Conservation (phyloP, 2,113 vertebrate species). For the Grammomys dolichurus region DNA sequence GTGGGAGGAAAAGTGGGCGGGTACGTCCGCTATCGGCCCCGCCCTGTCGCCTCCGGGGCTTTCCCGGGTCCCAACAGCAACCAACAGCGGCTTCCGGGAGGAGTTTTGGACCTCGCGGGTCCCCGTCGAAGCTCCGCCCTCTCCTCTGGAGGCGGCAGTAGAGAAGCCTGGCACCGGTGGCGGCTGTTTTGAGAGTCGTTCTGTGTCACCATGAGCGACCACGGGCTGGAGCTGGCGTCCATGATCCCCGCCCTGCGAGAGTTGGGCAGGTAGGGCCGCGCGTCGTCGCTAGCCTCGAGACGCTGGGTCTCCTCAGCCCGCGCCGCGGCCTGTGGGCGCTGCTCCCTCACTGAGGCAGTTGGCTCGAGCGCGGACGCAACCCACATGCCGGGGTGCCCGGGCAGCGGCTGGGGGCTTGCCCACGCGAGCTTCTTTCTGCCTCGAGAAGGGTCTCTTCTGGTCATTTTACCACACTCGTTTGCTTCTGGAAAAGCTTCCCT, state of each 20-base stretch:
- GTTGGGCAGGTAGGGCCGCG: conserved; percentile 90
- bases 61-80: neutral
- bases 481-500: neutral
- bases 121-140: conserved; percentile 48
- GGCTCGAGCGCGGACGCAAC: neutral
- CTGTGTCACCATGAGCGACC: conserved; percentile 86
- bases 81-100: neutral
- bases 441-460: neutral
- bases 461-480: neutral
- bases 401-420: neutral
- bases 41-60: neutral
- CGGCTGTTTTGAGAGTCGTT: neutral
- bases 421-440: neutral
- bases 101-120: conserved; percentile 68
- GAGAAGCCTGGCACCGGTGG: neutral
- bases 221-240: conserved; percentile 94
- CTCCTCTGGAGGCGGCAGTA: neutral
- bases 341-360: neutral
- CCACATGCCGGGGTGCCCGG: no score
- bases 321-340: neutral
- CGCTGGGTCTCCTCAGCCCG: neutral
- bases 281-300: neutral
- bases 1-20: accelerated
- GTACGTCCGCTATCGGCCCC: neutral
- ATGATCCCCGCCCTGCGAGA: conserved; percentile 97